These are phyloP conservation scores for Threskiornis aethiopicus DNA, from an alignment of 2,797 vertebrate species.

Conservation along the genomic window DNA sequence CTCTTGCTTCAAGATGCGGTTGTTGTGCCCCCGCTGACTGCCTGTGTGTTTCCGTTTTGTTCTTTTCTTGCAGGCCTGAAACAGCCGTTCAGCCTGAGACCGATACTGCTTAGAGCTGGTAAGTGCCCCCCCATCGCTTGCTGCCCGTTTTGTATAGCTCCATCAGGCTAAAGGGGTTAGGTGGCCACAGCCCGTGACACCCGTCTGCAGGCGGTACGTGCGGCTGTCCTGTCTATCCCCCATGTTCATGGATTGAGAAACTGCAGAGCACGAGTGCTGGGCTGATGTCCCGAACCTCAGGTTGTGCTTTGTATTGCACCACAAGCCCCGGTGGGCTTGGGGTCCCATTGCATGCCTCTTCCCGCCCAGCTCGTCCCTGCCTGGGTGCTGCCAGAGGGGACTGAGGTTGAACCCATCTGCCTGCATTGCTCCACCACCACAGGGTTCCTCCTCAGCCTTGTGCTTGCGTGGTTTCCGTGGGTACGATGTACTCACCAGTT, in stretches of 20 bases:
- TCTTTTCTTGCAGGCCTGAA: slow-evolving; percentile 37
- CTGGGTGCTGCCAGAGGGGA: not conserved
- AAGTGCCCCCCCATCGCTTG: not conserved
- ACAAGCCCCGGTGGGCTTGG: not conserved
- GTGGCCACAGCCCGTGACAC: not conserved
- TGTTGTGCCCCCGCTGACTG: not conserved
- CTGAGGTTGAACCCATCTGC: not conserved
- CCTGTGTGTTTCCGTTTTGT: not conserved
- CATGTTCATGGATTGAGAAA: not conserved
- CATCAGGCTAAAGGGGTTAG: not conserved
- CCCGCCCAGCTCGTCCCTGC: not conserved
- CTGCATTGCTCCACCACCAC: not conserved
- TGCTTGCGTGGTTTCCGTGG: not conserved
- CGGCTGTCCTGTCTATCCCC: not conserved
- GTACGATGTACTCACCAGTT: not conserved
- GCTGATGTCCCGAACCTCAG: not conserved
- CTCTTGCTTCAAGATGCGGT: not conserved
- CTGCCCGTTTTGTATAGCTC: not conserved
- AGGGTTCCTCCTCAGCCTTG: not conserved
- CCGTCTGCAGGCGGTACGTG: accelerated
- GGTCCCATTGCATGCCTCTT: not conserved
- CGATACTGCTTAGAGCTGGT: slow-evolving; percentile 5
- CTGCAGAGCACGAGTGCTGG: not conserved
- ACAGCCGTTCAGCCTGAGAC: not conserved
- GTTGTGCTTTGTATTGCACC: not conserved